phyloP scores from a whole-genome alignment of 2,797 vertebrate species.

The Mormyrops boulengeri region DNA sequence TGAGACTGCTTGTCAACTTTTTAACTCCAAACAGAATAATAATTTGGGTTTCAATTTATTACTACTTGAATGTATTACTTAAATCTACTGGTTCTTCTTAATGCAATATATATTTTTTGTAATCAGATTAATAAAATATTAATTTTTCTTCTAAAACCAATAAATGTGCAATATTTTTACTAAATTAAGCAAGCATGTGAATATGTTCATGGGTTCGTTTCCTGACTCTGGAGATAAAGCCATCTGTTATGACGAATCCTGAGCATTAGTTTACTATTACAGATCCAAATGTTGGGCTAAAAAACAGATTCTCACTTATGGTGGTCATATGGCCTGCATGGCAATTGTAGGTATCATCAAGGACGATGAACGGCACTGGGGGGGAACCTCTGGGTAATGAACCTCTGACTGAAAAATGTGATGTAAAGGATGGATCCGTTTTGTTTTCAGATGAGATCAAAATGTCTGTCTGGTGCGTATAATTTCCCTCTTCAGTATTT shows the following conservation, averaged over 20 bases:
- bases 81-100: not conserved
- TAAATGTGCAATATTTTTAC: not conserved
- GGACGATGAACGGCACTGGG: not conserved
- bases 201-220: not conserved
- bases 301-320: not conserved
- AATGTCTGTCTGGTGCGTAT: not conserved
- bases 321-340: not conserved
- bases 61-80: not conserved
- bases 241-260: not conserved
- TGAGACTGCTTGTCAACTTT: not conserved
- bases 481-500: not conserved
- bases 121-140: not conserved
- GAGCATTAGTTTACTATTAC: not conserved
- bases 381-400: not conserved
- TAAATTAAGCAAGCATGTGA: not conserved
- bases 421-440: not conserved
- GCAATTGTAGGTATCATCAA: not conserved
- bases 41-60: not conserved
- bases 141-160: not conserved
- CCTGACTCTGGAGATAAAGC: not conserved
- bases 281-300: not conserved
- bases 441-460: not conserved
- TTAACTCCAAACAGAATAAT: not conserved
- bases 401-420: not conserved
- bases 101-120: not conserved